Conservation (phyloP, 2,888 invertebrate genomes). For the Melipona bicolor region DNA sequence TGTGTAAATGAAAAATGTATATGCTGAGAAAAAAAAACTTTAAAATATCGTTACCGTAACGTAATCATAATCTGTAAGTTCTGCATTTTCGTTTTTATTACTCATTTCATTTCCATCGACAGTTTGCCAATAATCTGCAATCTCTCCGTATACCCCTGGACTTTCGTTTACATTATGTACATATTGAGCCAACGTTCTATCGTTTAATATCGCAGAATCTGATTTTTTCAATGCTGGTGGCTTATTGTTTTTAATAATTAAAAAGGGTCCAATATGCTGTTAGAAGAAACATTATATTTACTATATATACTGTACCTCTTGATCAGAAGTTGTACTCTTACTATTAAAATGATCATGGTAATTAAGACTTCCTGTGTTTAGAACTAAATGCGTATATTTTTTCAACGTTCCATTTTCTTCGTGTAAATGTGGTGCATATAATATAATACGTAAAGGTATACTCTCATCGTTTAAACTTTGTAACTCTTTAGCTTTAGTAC, state of each 20-base stretch:
- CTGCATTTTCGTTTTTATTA: conserved; percentile 36
- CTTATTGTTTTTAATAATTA: conserved; percentile 17
- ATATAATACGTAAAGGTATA: conserved; percentile 78
- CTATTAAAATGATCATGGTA: conserved; percentile 75
- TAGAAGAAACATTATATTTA: not conserved
- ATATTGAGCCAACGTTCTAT: conserved; percentile 29
- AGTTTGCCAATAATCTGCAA: conserved; percentile 75
- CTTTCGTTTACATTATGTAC: conserved; percentile 74
- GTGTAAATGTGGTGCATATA: conserved; percentile 79
- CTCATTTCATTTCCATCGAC: conserved; percentile 53
- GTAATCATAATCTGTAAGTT: conserved; percentile 31
- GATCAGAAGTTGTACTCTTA: not conserved
- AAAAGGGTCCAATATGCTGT: not conserved
- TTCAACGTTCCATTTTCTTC: conserved; percentile 62
- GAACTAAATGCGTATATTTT: conserved; percentile 76
- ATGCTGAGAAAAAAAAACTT: not conserved
- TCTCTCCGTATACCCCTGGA: conserved; percentile 79
- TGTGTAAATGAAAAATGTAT: not conserved
- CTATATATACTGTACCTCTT: conserved; percentile 33
- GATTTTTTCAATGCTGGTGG: not conserved
- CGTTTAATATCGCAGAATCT: not conserved
- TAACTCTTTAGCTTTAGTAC: not conserved
- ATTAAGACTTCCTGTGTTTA: conserved; percentile 71
- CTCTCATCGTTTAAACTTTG: not conserved
- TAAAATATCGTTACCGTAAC: conserved; percentile 40